Evolutionary conservation across 2,797 vertebrate species (phyloP), one percentile per base, ranked within the genome.

Genomic region (Momotus momota): DNA sequence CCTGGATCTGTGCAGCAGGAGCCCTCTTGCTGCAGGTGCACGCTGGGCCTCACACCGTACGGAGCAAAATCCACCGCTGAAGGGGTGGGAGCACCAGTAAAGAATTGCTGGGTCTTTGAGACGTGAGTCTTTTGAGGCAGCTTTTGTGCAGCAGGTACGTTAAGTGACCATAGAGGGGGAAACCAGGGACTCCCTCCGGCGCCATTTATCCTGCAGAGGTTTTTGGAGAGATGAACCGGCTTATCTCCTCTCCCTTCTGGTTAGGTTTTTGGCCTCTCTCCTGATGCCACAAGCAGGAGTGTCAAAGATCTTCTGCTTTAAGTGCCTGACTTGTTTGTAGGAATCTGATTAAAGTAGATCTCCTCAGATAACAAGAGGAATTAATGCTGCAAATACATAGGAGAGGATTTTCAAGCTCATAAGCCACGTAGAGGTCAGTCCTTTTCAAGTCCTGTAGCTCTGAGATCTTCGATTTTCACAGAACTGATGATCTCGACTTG

Each of bases 261-360:
- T 38, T 86, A 40, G 31, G 60, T 52, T 64, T 55, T 81, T 55
- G 66, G 60, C 64, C 20, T 80, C 61, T 72, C 60, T 48, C 21
- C 29, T 61, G 67, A 61, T 0, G 1, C 43, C 72, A 92, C 46
- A 62, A 73, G 48, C 58, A 93, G 20, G 46, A 43, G 88, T 93
- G 91, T 89, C 71, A 86, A 86, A 93, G 82, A 93, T 95, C 88
- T 91, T 51, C 54, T 87, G 38, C 67, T 84, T 13, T 96, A 96
- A 94, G 92, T 77, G 91, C 57, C 58, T 35, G 67, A 73, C 93
- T 97, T 94, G 95, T 86, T 95, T 96, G 77, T 81, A 94, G 86
- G 95, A 97, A 97, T 92, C 95, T 95, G 94, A 97, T 97, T 97
- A 95, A 93, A 93, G 94, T 69, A 90, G 95, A 97, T 96, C 92